Conservation (phyloP, 2,113 vertebrate species). For the Etheostoma cragini region DNA sequence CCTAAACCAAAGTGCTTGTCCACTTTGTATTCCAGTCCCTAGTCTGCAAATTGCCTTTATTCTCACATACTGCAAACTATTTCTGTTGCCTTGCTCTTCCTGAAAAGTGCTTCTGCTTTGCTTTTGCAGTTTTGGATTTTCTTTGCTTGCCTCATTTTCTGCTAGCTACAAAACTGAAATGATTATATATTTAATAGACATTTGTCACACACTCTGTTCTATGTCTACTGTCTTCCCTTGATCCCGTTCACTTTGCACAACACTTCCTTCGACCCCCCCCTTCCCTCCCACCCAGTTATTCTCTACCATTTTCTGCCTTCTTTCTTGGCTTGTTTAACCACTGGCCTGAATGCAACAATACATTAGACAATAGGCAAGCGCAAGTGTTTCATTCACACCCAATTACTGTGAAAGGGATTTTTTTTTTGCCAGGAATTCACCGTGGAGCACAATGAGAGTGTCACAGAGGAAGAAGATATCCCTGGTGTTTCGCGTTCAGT, state of each 20-base stretch:
- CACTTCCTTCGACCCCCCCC: not conserved
- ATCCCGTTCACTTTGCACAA: slow-evolving; percentile 23
- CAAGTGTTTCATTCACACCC: slow-evolving; percentile 77
- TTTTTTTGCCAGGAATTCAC: slow-evolving; percentile 69
- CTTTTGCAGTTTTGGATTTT: not conserved
- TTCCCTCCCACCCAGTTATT: slow-evolving; percentile 5
- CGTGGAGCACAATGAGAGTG: slow-evolving; percentile 67
- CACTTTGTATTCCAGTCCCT: slow-evolving; percentile 22
- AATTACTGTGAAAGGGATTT: slow-evolving; percentile 72
- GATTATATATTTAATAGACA: not conserved
- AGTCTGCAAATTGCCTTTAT: slow-evolving; percentile 5
- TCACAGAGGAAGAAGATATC: slow-evolving; percentile 73
- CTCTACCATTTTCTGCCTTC: slow-evolving; percentile 20
- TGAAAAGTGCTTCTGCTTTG: not conserved
- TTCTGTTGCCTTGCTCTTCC: slow-evolving; percentile 6
- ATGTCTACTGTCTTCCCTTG: not conserved
- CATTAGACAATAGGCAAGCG: slow-evolving; percentile 66
- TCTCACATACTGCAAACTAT: not conserved
- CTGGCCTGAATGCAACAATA: slow-evolving; percentile 57
- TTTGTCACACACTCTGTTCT: not conserved
- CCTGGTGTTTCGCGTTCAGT: slow-evolving; percentile 52
- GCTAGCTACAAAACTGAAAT: not conserved
- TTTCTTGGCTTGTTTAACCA: slow-evolving; percentile 66
- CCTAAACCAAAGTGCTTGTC: slow-evolving; percentile 33
- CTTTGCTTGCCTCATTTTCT: slow-evolving; percentile 18